These are phyloP conservation scores for Diachrysia chrysitis DNA, from an alignment of 2,888 invertebrate species.

Conservation along the genomic window DNA sequence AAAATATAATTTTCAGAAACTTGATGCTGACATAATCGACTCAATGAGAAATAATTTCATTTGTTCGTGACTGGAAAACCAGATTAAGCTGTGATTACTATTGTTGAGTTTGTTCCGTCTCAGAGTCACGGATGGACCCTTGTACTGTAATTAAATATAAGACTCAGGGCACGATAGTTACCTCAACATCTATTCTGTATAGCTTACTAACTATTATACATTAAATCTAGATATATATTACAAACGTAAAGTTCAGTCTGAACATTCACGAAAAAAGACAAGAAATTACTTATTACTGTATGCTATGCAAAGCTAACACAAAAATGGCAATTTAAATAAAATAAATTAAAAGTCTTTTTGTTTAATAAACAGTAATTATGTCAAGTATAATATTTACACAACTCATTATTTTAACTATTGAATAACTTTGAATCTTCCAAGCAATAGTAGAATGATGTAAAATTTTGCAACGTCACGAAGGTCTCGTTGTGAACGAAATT, in stretches of 20 bases:
- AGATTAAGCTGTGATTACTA: slow-evolving; percentile 69
- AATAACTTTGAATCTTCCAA: slow-evolving; percentile 36
- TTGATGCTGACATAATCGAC: slow-evolving; percentile 50
- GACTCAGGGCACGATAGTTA: slow-evolving; percentile 56
- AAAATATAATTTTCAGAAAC: slow-evolving; percentile 45
- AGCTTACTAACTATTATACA: slow-evolving; percentile 16
- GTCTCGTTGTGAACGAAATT: slow-evolving; percentile 54
- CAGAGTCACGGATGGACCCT: slow-evolving; percentile 61
- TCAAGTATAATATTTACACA: slow-evolving; percentile 47
- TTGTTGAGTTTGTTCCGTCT: slow-evolving; percentile 66
- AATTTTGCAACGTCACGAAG: slow-evolving; percentile 54
- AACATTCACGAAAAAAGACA: too few relatives aligned
- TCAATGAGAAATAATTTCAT: slow-evolving; percentile 63
- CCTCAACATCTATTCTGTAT: slow-evolving; percentile 20
- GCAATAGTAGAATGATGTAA: slow-evolving; percentile 50
- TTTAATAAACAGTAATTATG: slow-evolving; percentile 17
- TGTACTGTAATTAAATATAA: slow-evolving; percentile 65
- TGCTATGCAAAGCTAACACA: slow-evolving; percentile 20
- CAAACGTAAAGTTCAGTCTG: slow-evolving; percentile 19
- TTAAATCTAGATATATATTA: slow-evolving; percentile 13
- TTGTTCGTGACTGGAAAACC: slow-evolving; percentile 72
- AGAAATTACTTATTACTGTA: too few relatives aligned
- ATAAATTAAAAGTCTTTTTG: slow-evolving; percentile 18
- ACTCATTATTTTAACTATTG: slow-evolving; percentile 9
- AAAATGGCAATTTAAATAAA: slow-evolving; percentile 10